Evolutionary conservation across 2,797 vertebrate species (phyloP).

Genomic region (Oreochromis mossambicus): DNA sequence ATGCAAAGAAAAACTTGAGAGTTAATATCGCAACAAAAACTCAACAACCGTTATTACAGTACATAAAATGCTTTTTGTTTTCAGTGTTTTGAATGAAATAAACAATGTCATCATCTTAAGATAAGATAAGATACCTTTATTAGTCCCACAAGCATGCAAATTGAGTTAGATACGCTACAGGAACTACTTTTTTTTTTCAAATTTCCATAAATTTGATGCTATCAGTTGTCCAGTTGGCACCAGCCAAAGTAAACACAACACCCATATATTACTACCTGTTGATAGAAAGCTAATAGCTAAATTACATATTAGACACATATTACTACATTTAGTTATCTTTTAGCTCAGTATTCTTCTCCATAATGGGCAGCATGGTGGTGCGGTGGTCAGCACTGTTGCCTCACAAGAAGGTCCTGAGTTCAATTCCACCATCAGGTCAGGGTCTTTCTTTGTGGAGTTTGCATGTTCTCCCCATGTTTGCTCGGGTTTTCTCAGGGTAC

Average conservation of each 20-base stretch:
- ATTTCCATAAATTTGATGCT: background rate
- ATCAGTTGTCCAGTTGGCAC: fast-evolving
- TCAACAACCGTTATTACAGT: fast-evolving
- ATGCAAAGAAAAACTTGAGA: background rate
- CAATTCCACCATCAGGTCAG: fast-evolving
- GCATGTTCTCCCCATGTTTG: background rate
- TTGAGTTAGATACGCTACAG: fast-evolving
- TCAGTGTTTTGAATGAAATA: background rate
- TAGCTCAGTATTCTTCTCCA: fast-evolving
- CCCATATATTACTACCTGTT: no score
- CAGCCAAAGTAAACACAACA: background rate
- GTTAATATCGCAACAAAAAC: fast-evolving
- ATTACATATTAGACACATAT: fast-evolving
- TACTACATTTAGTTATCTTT: background rate
- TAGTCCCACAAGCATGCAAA: background rate
- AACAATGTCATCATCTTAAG: background rate
- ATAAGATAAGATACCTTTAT: no score
- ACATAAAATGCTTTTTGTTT: no score
- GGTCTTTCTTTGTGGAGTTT: background rate
- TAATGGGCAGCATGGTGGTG: background rate
- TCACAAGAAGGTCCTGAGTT: background rate
- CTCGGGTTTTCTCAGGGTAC: background rate
- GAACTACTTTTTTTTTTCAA: background rate
- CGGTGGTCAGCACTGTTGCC: background rate
- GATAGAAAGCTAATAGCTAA: background rate